phyloP scores from a whole-genome alignment of 2,113 vertebrate genomes.

The Tachysurus fulvidraco region DNA sequence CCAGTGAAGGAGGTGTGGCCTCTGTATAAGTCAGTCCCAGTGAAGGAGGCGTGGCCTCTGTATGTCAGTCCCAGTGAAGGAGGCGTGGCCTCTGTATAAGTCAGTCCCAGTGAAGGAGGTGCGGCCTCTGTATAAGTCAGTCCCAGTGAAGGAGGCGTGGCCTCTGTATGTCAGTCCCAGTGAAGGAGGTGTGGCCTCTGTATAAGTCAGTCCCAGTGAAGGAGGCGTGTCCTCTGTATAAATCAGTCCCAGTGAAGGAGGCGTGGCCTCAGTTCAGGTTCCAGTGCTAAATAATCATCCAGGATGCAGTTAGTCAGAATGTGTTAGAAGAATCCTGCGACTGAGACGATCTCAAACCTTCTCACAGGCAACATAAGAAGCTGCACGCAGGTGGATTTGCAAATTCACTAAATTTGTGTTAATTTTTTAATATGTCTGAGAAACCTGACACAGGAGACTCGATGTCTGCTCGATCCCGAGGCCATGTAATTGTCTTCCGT shows the following conservation, averaged over 20 bases:
- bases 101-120: not conserved
- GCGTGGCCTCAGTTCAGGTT: not conserved
- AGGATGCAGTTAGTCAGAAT: not conserved
- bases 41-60: not conserved
- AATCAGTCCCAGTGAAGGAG: not conserved
- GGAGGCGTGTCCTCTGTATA: not conserved
- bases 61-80: not conserved
- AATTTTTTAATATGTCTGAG: not conserved
- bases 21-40: not conserved
- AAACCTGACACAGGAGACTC: not conserved
- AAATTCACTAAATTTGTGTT: not conserved
- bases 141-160: not conserved
- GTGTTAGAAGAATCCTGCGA: not conserved
- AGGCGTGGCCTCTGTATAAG: not conserved
- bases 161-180: not conserved
- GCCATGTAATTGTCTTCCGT: not conserved
- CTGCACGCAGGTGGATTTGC: not conserved
- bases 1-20: not conserved
- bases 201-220: not conserved
- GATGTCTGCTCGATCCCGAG: not conserved
- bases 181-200: not conserved
- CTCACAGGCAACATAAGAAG: not conserved
- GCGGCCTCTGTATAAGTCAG: not conserved
- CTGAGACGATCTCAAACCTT: not conserved
- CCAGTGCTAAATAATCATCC: not conserved